Percentiles rank a stretch among this genome's conserved stretches.
phyloP scores from a whole-genome alignment of 2,113 vertebrate genomes.

The Paralichthys olivaceus region DNA sequence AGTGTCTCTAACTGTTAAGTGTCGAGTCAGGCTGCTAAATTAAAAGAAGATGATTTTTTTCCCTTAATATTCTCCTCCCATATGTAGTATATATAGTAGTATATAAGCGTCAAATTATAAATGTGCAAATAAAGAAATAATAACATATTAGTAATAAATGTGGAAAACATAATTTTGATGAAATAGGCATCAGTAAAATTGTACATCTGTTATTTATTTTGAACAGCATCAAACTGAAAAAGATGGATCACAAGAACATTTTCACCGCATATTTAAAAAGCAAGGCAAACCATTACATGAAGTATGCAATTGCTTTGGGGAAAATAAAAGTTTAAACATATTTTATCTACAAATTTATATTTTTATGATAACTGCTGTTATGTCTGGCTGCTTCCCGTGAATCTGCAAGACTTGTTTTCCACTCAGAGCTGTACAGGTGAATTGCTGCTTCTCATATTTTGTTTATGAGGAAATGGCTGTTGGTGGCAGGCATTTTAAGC shows the following conservation, averaged over 20 bases:
- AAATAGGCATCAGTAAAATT: conserved; percentile 58
- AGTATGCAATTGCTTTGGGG: conserved; percentile 1
- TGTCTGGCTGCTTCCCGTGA: conserved; percentile 13
- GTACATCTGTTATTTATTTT: conserved; percentile 54
- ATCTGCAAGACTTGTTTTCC: conserved; percentile 34
- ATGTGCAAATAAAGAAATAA: conserved; percentile 60
- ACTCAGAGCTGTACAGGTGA: conserved; percentile 56
- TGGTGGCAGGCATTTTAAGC: conserved; percentile 91
- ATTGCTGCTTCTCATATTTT: conserved; percentile 76
- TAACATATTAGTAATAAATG: conserved; percentile 55
- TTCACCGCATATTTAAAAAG: conserved; percentile 15
- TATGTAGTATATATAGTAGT: conserved; percentile 26
- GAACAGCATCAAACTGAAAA: background rate
- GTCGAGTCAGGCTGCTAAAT: conserved; percentile 25
- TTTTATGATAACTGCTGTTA: background rate
- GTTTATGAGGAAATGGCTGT: conserved; percentile 84
- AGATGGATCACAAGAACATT: conserved; percentile 1
- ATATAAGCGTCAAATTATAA: conserved; percentile 34
- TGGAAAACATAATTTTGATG: conserved; percentile 57
- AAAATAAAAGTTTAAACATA: conserved; percentile 3
- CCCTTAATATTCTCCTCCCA: conserved; percentile 40
- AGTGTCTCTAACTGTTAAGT: conserved; percentile 29
- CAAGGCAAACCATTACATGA: background rate
- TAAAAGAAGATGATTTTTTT: conserved; percentile 38
- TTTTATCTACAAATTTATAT: background rate